Evolutionary conservation across 1,140 invertebrate species (phyloP).

Genomic region (Bombus difficillimus): DNA sequence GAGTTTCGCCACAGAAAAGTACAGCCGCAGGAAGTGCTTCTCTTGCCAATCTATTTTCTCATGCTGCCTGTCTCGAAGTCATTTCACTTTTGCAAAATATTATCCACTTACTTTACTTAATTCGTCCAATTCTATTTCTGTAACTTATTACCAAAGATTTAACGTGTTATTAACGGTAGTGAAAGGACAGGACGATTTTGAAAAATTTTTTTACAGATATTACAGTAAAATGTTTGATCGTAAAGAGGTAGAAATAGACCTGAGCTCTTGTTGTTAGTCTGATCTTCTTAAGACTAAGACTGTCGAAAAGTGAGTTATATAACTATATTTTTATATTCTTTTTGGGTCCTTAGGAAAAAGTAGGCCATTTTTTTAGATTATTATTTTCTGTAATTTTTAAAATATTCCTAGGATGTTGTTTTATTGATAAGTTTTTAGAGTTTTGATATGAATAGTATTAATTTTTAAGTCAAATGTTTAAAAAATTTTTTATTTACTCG

Average conservation of each 20-base stretch:
- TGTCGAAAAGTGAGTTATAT: no score
- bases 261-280: no score
- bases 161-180: no score
- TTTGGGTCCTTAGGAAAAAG: not conserved
- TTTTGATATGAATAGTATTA: not conserved
- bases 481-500: no score
- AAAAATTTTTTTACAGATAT: no score
- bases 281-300: no score
- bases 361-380: not conserved
- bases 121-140: not conserved
- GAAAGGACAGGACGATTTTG: no score
- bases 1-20: slow-evolving; percentile 12
- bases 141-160: not conserved
- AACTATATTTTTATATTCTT: no score
- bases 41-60: slow-evolving; percentile 33
- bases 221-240: no score
- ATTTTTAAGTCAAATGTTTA: no score
- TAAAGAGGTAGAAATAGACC: no score
- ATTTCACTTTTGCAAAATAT: slow-evolving; percentile 10
- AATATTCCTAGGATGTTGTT: no score
- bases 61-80: slow-evolving; percentile 5
- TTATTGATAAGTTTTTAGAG: not conserved
- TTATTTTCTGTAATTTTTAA: not conserved
- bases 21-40: not conserved
- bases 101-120: not conserved